Evolutionary conservation across 1,140 invertebrate genomes (phyloP).

Genomic region (Charaxes varanes): DNA sequence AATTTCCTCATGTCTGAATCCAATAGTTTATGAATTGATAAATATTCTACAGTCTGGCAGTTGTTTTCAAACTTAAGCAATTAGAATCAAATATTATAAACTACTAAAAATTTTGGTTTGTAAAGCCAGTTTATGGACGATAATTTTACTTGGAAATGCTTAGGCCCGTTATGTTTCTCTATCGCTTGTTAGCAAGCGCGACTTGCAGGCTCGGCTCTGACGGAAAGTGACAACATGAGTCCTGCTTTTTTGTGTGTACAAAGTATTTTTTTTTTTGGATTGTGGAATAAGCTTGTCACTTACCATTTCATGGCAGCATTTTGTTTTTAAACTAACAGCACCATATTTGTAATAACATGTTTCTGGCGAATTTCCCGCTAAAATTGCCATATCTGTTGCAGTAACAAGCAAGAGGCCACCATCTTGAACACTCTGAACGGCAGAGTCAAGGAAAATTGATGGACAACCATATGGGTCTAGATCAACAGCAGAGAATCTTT

Average conservation of each 20-base stretch:
- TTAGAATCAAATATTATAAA: too few species aligned
- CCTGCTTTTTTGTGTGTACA: background rate
- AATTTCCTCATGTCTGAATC: too few species aligned
- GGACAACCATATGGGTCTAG: constrained; percentile 98
- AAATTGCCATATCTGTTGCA: constrained; percentile 97
- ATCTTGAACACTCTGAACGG: constrained; percentile 87
- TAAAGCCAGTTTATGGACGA: too few species aligned
- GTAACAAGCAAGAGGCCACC: constrained; percentile 94
- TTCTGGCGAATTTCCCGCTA: constrained; percentile 96
- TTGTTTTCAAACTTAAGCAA: too few species aligned
- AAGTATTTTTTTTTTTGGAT: background rate
- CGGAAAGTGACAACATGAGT: background rate
- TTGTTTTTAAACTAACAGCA: constrained; percentile 88
- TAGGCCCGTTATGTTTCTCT: too few species aligned
- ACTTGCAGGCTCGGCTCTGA: too few species aligned
- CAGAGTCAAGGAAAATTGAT: constrained; percentile 93
- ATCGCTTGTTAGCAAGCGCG: too few species aligned
- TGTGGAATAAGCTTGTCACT: too few species aligned
- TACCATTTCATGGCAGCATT: constrained; percentile 97
- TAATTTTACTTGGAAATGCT: too few species aligned
- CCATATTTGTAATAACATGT: constrained; percentile 97
- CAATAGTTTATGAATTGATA: too few species aligned
- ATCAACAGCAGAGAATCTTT: constrained; percentile 93
- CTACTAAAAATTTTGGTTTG: too few species aligned
- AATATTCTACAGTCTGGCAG: too few species aligned